Percentiles rank a stretch among this genome's conserved stretches.
phyloP scores from a whole-genome alignment of 2,888 invertebrate species.

The Cephalotes varians region DNA sequence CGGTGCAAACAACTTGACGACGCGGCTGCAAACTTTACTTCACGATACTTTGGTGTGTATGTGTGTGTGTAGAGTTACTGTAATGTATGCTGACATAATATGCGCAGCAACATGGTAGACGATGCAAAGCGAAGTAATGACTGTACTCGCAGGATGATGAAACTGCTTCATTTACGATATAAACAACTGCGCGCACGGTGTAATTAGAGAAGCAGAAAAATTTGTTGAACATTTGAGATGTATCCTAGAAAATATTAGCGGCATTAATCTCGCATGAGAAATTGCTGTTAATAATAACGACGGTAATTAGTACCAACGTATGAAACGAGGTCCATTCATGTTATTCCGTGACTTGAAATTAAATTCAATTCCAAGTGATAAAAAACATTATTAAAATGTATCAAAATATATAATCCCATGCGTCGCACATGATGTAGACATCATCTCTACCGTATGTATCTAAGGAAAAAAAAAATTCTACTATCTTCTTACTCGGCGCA shows the following conservation, averaged over 20 bases:
- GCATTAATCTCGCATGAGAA: neutral
- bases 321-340: neutral
- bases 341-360: constrained; percentile 1
- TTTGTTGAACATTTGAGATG: constrained; percentile 9
- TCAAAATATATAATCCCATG: neutral
- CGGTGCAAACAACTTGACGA: constrained; percentile 33
- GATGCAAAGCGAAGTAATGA: constrained; percentile 35
- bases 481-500: constrained; percentile 6
- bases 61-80: constrained; percentile 15
- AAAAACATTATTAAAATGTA: neutral
- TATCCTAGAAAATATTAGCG: neutral
- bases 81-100: constrained; percentile 36
- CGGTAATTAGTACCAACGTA: neutral
- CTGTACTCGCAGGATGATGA: constrained; percentile 8
- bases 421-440: neutral
- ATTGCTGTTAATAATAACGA: neutral
- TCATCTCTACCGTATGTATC: constrained; percentile 6
- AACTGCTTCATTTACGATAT: constrained; percentile 42
- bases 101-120: constrained; percentile 1
- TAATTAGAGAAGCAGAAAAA: constrained; percentile 30
- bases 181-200: constrained; percentile 6
- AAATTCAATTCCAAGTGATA: neutral
- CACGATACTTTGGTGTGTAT: constrained; percentile 26
- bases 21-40: constrained; percentile 29
- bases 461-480: neutral